A percentile compares a stretch with the other conserved stretches of the same genome.
Evolutionary conservation across 2,888 invertebrate genomes (phyloP).

Genomic region (Acleris literana): DNA sequence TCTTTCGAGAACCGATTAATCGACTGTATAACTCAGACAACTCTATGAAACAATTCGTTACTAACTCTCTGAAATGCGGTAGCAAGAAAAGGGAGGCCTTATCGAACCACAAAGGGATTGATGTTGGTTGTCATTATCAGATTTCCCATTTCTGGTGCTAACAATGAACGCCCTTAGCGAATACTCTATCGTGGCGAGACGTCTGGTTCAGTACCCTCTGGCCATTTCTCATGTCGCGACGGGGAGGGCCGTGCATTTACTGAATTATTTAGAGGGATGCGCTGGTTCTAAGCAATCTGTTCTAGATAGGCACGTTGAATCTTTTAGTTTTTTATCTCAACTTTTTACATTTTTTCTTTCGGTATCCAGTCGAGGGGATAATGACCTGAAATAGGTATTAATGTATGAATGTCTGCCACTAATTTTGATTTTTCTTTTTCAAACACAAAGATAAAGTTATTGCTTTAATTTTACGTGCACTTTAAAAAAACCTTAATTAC

Average conservation of each 20-base stretch:
- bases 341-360: not conserved
- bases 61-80: no score
- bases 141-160: conserved; percentile 8
- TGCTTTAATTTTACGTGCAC: no score
- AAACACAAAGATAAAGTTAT: no score
- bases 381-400: no score
- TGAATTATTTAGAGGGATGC: conserved; percentile 23
- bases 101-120: no score
- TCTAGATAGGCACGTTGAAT: conserved; percentile 12
- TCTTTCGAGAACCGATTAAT: no score
- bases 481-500: no score
- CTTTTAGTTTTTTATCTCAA: not conserved
- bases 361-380: not conserved
- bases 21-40: no score
- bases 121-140: conserved; percentile 4
- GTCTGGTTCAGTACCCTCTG: conserved; percentile 36
- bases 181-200: conserved; percentile 19
- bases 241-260: conserved; percentile 31
- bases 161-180: conserved; percentile 7
- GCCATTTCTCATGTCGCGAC: conserved; percentile 37
- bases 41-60: no score
- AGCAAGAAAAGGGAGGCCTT: no score
- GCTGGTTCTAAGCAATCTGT: conserved; percentile 5
- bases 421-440: no score
- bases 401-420: no score